phyloP scores from a whole-genome alignment of 2,113 vertebrate species.

The Scophthalmus maximus region DNA sequence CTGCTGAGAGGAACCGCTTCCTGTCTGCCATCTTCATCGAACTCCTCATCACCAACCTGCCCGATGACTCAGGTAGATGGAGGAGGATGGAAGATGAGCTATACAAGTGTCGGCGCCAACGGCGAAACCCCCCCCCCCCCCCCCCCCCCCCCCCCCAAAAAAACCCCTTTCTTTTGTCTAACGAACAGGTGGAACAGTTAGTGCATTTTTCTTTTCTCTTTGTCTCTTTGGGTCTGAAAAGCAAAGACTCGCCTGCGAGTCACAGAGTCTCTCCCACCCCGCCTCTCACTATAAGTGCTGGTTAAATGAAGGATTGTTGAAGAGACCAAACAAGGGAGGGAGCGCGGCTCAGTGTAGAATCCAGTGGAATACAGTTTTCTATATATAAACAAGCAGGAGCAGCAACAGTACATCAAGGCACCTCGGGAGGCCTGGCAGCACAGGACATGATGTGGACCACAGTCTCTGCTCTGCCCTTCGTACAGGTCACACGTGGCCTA shows the following conservation, averaged over 20 bases:
- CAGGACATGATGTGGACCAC: slow-evolving; percentile 41
- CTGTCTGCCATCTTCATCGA: slow-evolving; percentile 60
- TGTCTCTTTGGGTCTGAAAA: slow-evolving; percentile 25
- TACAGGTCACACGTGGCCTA: slow-evolving; percentile 9
- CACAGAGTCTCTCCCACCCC: not conserved
- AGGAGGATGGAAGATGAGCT: slow-evolving; percentile 13
- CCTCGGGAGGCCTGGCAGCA: slow-evolving; percentile 45
- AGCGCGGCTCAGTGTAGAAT: not conserved
- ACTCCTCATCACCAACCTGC: slow-evolving; percentile 27
- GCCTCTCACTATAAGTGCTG: not conserved
- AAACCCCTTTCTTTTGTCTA: no score
- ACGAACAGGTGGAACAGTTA: not conserved
- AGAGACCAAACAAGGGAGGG: no score
- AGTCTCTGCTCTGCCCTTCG: slow-evolving; percentile 46
- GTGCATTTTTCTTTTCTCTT: not conserved
- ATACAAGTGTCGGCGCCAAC: not conserved
- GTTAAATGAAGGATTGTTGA: no score
- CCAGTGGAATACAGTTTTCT: not conserved
- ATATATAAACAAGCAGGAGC: slow-evolving; percentile 33
- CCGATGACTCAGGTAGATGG: slow-evolving; percentile 56
- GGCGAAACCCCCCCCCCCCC: no score
- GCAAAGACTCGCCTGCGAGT: not conserved
- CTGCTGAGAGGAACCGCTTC: slow-evolving; percentile 28
- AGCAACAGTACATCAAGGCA: slow-evolving; percentile 65
- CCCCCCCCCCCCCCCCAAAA: no score